Evolutionary conservation across 1,140 invertebrate genomes (phyloP).

Genomic region (Neodiprion lecontei): DNA sequence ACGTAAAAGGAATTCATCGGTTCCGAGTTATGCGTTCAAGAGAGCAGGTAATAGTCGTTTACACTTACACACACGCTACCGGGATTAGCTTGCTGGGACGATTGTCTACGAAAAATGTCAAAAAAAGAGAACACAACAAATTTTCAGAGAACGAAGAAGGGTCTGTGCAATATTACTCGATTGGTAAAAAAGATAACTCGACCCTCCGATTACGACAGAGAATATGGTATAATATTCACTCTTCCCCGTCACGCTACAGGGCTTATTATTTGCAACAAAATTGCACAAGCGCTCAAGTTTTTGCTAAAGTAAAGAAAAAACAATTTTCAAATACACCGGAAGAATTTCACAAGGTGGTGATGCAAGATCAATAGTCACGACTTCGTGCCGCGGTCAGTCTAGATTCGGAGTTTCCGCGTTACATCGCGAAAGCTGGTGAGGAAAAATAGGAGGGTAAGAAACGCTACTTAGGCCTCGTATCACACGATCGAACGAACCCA

Average conservation of each 20-base stretch:
- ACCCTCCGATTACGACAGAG: no score
- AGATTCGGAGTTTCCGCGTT: no score
- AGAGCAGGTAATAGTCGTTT: no score
- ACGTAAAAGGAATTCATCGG: not conserved
- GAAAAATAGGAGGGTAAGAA: not conserved
- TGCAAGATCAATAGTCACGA: no score
- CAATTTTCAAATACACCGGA: no score
- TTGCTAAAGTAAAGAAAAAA: no score
- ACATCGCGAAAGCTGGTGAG: not conserved
- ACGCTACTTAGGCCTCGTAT: conserved; percentile 27
- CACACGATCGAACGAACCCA: conserved; percentile 32
- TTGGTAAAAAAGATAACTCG: not conserved
- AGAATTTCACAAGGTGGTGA: no score
- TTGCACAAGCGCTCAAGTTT: no score
- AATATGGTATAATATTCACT: no score
- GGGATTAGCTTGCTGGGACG: not conserved
- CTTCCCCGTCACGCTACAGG: no score
- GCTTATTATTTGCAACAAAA: no score
- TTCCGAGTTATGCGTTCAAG: not conserved
- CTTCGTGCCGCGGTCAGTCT: no score
- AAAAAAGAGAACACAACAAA: not conserved
- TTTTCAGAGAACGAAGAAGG: not conserved
- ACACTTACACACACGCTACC: not conserved
- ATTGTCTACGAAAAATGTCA: not conserved
- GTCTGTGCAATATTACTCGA: not conserved